phyloP scores from a whole-genome alignment of 2,888 invertebrate genomes.

The Drosophila putrida region DNA sequence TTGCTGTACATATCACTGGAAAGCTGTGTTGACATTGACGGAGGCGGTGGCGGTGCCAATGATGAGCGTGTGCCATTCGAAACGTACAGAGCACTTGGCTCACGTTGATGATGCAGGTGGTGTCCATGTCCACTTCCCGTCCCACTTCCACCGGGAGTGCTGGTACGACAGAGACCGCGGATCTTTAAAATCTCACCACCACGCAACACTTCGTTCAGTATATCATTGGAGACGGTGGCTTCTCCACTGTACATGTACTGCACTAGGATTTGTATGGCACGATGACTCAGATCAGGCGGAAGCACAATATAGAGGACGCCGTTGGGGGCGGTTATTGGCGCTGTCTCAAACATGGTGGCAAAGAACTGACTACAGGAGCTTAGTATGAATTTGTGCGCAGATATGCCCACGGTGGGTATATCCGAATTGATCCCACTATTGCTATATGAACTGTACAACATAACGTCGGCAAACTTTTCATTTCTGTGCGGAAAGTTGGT shows the following conservation, averaged over 20 bases:
- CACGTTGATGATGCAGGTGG: slow-evolving; percentile 59
- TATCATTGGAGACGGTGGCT: slow-evolving; percentile 94
- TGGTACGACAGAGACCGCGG: slow-evolving; percentile 91
- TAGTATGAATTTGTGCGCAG: slow-evolving; percentile 93
- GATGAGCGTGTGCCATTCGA: slow-evolving; percentile 68
- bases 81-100: slow-evolving; percentile 64
- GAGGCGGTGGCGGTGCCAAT: slow-evolving; percentile 51
- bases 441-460: slow-evolving; percentile 88
- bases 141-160: slow-evolving; percentile 44
- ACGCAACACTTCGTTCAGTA: slow-evolving; percentile 91
- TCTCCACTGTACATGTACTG: slow-evolving; percentile 94
- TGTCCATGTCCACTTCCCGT: slow-evolving; percentile 32
- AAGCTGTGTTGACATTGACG: slow-evolving; percentile 57
- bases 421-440: slow-evolving; percentile 85
- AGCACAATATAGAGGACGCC: slow-evolving; percentile 89
- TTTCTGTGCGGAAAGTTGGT: slow-evolving; percentile 86
- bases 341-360: slow-evolving; percentile 85
- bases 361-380: slow-evolving; percentile 91
- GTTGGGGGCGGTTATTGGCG: slow-evolving; percentile 84
- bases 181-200: slow-evolving; percentile 94
- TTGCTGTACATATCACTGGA: slow-evolving; percentile 62
- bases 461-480: slow-evolving; percentile 93
- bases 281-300: slow-evolving; percentile 92
- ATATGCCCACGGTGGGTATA: slow-evolving; percentile 89
- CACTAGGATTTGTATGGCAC: slow-evolving; percentile 92